Evolutionary conservation across 2,113 vertebrate species (phyloP), one percentile per base, ranked within the genome.

Genomic region (Gymnocephalus cernua): DNA sequence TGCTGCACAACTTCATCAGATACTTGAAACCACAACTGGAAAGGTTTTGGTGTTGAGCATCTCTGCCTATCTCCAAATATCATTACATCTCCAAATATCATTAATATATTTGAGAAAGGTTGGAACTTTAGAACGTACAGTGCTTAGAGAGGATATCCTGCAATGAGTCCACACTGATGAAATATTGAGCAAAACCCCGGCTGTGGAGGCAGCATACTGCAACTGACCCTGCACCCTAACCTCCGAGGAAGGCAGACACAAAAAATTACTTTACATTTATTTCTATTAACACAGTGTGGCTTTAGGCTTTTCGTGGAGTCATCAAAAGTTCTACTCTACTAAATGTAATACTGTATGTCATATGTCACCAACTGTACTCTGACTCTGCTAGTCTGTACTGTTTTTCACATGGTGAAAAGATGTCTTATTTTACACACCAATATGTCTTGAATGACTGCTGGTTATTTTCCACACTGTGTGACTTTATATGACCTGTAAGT

Each of bases 161-260:
- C 29, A 65, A n/a, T 27, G 19, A 59, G 9, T 27, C 27, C 27
- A 47, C 13, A 6, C 21, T 4, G 12, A 58, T 66, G 18, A 65
- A 90, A 67, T 12, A 45, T 18, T 47, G 12, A 77, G 23, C 18
- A 69, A 79, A 74, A 6, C 1, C 32, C 21, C 56, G 67, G 15
- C 45, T 78, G 1, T 3, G 18, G 51, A 35, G 41, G 3, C 12
- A 2, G 5, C 61, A 25, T 72, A 3, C 64, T 64, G 29, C 19
- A 27, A 38, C 41, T 87, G 72, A 91, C 69, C 54, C 58, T 77
- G 23, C 35, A 44, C 77, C 68, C 23, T 50, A 41, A 69, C 50
- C 68, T 61, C 61, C 14, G 44, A 61, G 32, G 29, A 78, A 53
- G 23, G 27, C 50, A 45, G 76, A 64, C 13, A 74, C n/a, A 53